Conservation (phyloP, 2,797 vertebrate species). For the Atherinosoma microstoma region DNA sequence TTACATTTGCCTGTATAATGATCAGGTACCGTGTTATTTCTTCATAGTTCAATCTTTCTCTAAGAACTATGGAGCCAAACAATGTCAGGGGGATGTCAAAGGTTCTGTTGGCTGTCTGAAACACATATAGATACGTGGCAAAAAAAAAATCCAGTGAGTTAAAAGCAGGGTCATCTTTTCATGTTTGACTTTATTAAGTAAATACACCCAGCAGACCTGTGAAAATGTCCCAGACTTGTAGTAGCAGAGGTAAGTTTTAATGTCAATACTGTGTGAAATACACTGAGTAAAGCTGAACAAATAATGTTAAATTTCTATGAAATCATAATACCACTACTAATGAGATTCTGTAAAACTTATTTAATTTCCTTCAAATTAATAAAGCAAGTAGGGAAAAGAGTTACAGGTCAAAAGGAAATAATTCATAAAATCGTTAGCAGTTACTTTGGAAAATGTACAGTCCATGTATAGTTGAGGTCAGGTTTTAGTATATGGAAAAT, state of each 20-base stretch:
- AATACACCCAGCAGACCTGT: not conserved
- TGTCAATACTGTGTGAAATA: not conserved
- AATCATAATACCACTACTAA: no score
- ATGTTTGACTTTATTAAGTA: not conserved
- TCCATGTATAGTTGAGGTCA: no score
- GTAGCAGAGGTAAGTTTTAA: not conserved
- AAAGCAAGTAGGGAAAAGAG: not conserved
- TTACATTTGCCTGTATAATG: slow-evolving; percentile 96
- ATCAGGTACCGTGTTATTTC: slow-evolving; percentile 94
- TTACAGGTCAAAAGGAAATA: not conserved
- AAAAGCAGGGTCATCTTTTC: not conserved
- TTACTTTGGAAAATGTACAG: no score
- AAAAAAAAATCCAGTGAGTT: not conserved
- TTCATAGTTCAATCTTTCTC: slow-evolving; percentile 96
- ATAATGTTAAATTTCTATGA: no score
- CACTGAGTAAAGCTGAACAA: not conserved
- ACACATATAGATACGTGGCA: slow-evolving; percentile 35
- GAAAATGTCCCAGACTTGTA: not conserved
- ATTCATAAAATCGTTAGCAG: not conserved
- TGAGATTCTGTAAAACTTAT: not conserved
- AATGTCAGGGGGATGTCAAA: slow-evolving; percentile 97
- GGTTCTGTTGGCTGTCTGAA: slow-evolving; percentile 91
- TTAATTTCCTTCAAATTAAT: not conserved
- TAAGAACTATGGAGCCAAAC: slow-evolving; percentile 92
- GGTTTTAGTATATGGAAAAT: no score